Conservation (phyloP, 1,140 invertebrate genomes). For the Venturia canescens region DNA sequence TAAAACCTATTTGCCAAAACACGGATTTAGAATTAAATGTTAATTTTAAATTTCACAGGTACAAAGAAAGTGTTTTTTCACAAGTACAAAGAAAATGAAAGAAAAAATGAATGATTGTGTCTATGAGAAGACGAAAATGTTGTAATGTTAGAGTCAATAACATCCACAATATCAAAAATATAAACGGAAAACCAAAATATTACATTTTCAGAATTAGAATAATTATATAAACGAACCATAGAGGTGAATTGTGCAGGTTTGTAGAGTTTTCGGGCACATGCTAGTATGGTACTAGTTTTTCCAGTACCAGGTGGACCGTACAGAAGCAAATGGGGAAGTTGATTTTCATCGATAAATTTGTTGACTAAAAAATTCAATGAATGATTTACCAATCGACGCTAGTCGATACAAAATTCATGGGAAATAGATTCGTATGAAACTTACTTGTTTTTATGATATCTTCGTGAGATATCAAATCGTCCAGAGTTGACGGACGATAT, state of each 20-base stretch:
- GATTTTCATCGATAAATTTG: constrained; percentile 94
- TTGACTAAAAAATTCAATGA: constrained; percentile 84
- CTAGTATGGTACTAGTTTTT: constrained; percentile 98
- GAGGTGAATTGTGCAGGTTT: constrained; percentile 90
- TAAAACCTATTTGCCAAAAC: constrained; percentile 80
- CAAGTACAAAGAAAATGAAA: no score
- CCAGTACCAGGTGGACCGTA: constrained; percentile 99
- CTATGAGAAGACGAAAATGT: no score
- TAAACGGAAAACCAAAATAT: no score
- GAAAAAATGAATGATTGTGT: no score
- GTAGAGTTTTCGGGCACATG: constrained; percentile 96
- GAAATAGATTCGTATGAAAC: constrained; percentile 60
- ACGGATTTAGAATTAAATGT: no score
- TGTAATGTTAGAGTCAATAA: no score
- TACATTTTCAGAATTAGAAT: no score
- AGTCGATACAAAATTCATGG: background rate
- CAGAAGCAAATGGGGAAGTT: constrained; percentile 96
- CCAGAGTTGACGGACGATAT: constrained; percentile 93
- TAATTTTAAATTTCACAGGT: no score
- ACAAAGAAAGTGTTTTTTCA: no score
- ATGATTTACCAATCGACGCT: constrained; percentile 29
- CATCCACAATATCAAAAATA: no score
- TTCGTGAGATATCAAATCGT: constrained; percentile 97
- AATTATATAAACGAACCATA: constrained; percentile 81
- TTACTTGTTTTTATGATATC: constrained; percentile 98